phyloP scores from a whole-genome alignment of 2,113 vertebrate species.

The Paraplagusia blochii region DNA sequence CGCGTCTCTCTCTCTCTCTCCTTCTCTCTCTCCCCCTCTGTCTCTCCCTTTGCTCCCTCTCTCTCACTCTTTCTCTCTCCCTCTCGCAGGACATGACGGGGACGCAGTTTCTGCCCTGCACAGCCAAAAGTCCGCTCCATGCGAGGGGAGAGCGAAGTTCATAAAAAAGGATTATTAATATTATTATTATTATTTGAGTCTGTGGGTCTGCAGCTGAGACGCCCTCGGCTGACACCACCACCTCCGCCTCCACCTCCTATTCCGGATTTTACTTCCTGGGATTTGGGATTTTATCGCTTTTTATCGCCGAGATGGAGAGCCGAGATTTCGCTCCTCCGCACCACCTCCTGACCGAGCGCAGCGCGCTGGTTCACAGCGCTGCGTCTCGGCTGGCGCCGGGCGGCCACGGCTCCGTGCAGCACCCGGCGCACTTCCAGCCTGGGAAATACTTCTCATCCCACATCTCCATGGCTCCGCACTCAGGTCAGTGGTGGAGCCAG shows the following conservation, averaged over 20 bases:
- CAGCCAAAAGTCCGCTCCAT: conserved; percentile 68
- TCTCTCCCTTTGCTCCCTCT: conserved; percentile 47
- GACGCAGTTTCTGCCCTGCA: conserved; percentile 68
- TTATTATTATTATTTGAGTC: conserved; percentile 62
- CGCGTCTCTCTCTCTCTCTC: conserved; percentile 61
- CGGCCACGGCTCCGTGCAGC: conserved; percentile 84
- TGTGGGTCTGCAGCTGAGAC: conserved; percentile 54
- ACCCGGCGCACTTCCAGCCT: conserved; percentile 87
- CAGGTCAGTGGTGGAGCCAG: conserved; percentile 80
- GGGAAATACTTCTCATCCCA: conserved; percentile 91
- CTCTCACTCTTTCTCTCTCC: conserved; percentile 61
- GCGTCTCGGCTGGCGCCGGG: conserved; percentile 81
- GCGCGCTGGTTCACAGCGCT: conserved; percentile 85
- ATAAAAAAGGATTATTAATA: conserved; percentile 75
- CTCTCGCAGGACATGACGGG: conserved; percentile 77
- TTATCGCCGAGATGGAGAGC: conserved; percentile 84
- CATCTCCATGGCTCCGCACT: conserved; percentile 90
- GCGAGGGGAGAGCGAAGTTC: conserved; percentile 73
- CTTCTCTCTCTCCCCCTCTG: conserved; percentile 52
- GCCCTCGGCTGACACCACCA: conserved; percentile 26
- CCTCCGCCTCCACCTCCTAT: conserved; percentile 63
- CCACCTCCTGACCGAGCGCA: conserved; percentile 89
- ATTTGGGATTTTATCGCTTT: conserved; percentile 79
- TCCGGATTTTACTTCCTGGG: conserved; percentile 67
- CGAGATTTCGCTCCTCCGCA: conserved; percentile 92